Evolutionary conservation across 1,140 invertebrate species (phyloP), one percentile per base, ranked within the genome.

Genomic region (Trichogramma pretiosum): DNA sequence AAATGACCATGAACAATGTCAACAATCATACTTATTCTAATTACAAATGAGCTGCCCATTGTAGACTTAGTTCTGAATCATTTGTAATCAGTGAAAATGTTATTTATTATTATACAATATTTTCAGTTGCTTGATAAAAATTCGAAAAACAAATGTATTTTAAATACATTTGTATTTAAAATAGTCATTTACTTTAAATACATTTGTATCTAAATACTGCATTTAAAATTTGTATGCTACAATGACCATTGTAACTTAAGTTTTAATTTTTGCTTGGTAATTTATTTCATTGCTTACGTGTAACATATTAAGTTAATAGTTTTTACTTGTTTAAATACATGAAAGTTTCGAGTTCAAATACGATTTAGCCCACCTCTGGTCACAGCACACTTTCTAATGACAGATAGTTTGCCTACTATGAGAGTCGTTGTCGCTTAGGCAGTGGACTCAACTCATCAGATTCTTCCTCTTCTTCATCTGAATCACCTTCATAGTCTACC

Each of bases 401-500:
- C 48, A 50, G 56, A 47, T 58, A 44, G 45, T 64, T 63, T 62
- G 59, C 61, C 62, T 69, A 78, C 75, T 77, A 78, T 76, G 76
- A 76, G 38, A 81, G 69, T 56, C 79, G 70, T 55, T 77, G 74
- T 56, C 80, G 70, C 61, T 82, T 81, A 46, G 74, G 67, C 21
- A 73, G 68, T 46, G 77, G 75, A 53, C 64, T 69, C 51, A 67
- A 59, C 42, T 80, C 24, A n/a, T n/a, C 78, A 21, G 81, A 81
- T 34, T 89, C 85, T 48, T 91, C 87, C 42, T 93, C 91, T 55
- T 95, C 93, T 57, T 94, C 92, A 58, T 94, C 91, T 1, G 88
- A 92, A 68, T 95, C 92, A 46, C 89, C 92, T 63, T 95, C 92
- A 67, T 96, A 97, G 66, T 96, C 93, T 19, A 95, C 92, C 53